Percentiles rank a stretch among this genome's conserved stretches.
phyloP scores from a whole-genome alignment of 1,140 invertebrate genomes.

The Aphis craccivora region DNA sequence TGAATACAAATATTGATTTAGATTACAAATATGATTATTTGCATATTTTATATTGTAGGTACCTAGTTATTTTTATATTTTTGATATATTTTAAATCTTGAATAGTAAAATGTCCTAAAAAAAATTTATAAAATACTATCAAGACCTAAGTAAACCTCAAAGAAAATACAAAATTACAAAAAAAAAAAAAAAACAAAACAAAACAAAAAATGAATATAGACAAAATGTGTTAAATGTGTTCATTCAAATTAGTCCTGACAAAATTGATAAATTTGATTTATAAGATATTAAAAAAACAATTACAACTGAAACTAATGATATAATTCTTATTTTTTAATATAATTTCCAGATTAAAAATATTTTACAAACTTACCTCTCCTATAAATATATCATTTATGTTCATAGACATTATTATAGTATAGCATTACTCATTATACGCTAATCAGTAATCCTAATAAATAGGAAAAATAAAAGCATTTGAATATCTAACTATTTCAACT shows the following conservation, averaged over 20 bases:
- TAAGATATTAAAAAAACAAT: not conserved
- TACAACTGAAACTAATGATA: not conserved
- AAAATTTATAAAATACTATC: not conserved
- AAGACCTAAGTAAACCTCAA: too few species aligned
- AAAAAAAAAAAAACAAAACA: not conserved
- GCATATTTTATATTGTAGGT: not conserved
- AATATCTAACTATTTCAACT: not conserved
- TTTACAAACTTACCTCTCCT: constrained; percentile 48
- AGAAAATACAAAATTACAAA: not conserved
- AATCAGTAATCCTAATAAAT: not conserved
- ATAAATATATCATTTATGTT: constrained; percentile 53
- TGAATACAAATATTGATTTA: not conserved
- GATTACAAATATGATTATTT: not conserved
- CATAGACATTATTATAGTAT: constrained; percentile 2
- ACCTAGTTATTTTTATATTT: not conserved
- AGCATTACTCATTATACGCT: not conserved
- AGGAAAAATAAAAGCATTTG: not conserved
- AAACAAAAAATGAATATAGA: too few species aligned
- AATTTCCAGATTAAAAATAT: not conserved
- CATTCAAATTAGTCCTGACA: not conserved
- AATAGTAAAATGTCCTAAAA: not conserved
- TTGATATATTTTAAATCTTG: not conserved
- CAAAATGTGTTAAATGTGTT: too few species aligned
- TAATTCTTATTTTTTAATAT: too few species aligned
- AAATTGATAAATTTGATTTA: not conserved